Conservation (phyloP, 2,113 vertebrate species). For the Oceanodroma tethys region DNA sequence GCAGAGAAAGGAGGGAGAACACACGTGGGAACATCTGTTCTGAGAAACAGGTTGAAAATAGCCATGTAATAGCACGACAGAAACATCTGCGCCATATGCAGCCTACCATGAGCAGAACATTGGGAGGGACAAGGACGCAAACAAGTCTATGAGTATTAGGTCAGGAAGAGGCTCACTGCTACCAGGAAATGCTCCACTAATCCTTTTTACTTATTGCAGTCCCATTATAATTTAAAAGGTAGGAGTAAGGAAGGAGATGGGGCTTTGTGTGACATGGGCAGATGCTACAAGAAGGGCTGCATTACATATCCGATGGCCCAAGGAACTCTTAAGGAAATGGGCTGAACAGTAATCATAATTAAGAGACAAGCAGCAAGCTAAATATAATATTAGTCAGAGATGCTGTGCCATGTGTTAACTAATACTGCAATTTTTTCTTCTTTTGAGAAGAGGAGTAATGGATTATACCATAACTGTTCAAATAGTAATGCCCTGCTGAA, state of each 20-base stretch:
- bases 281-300: background rate
- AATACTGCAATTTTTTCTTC: background rate
- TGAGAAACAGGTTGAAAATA: conserved; percentile 56
- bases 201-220: background rate
- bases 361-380: background rate
- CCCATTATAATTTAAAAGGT: background rate
- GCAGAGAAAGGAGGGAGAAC: conserved; percentile 7
- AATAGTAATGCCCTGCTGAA: background rate
- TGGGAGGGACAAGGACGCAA: background rate
- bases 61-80: conserved; percentile 13
- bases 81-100: conserved; percentile 12
- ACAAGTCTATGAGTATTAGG: background rate
- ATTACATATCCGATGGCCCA: background rate
- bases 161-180: background rate
- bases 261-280: background rate
- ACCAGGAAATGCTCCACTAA: background rate
- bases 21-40: conserved; percentile 65
- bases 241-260: background rate
- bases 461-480: background rate
- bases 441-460: background rate
- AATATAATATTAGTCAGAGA: background rate
- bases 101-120: background rate
- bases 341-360: conserved; percentile 1
- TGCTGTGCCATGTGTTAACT: background rate
- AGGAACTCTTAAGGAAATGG: background rate